phyloP scores from a whole-genome alignment of 2,797 vertebrate genomes.

The Sebastes aleutianus region DNA sequence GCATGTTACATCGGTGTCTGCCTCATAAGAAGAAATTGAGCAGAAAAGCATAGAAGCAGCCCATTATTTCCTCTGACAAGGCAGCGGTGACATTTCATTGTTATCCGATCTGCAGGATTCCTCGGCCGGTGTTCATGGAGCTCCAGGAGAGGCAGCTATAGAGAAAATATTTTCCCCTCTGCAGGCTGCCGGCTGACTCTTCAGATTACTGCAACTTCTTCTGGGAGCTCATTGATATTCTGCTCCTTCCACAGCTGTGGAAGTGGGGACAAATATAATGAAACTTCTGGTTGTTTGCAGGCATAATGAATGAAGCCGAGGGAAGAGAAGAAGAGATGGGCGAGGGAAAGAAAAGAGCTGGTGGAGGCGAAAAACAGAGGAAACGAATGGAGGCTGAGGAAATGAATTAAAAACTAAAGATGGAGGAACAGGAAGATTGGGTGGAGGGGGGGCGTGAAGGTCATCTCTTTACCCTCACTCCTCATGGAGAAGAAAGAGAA shows the following conservation, averaged over 20 bases:
- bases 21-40: not conserved
- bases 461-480: not conserved
- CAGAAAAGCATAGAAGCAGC: not conserved
- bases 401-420: not conserved
- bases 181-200: slow-evolving; percentile 9
- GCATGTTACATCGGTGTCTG: not conserved
- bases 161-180: slow-evolving; percentile 26
- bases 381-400: not conserved
- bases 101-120: slow-evolving; percentile 30
- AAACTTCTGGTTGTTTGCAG: slow-evolving; percentile 38
- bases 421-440: not conserved
- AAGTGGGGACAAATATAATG: slow-evolving; percentile 34
- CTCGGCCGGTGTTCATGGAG: not conserved
- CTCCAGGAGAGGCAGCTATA: slow-evolving; percentile 14
- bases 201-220: slow-evolving; percentile 22
- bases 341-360: not conserved
- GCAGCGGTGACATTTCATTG: slow-evolving; percentile 32
- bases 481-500: not conserved
- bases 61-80: slow-evolving; percentile 22
- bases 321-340: not conserved
- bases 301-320: slow-evolving; percentile 27
- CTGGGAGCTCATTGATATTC: slow-evolving; percentile 53
- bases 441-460: not conserved
- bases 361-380: not conserved
- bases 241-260: not conserved